These are phyloP conservation scores for Anorthoa munda DNA, from an alignment of 2,888 invertebrate species.

Conservation along the genomic window DNA sequence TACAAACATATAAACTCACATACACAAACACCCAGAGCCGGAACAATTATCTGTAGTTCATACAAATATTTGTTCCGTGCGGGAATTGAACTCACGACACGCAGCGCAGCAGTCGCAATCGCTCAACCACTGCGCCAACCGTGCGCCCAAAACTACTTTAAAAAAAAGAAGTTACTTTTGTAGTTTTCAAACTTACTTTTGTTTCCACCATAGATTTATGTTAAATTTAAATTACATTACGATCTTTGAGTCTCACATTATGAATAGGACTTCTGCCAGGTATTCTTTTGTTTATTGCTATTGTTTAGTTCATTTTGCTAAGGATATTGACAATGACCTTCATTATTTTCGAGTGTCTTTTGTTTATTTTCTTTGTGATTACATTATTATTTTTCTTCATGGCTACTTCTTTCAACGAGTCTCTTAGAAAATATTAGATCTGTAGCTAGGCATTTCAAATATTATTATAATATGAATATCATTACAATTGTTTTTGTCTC, in stretches of 20 bases:
- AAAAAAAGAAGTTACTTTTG: too few relatives aligned
- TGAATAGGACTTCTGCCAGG: slow-evolving; percentile 11
- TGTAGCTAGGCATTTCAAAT: slow-evolving; percentile 12
- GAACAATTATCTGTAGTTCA: too few relatives aligned
- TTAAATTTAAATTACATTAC: too few relatives aligned
- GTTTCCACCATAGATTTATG: too few relatives aligned
- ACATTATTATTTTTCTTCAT: slow-evolving; percentile 21
- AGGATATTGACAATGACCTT: slow-evolving; percentile 14
- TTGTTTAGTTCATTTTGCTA: slow-evolving; percentile 15
- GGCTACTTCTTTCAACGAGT: slow-evolving; percentile 10
- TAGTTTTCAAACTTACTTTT: too few relatives aligned
- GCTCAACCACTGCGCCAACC: too few relatives aligned
- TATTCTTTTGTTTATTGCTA: slow-evolving; percentile 10
- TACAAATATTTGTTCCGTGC: too few relatives aligned
- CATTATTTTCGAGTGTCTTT: slow-evolving; percentile 22
- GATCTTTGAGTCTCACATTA: neutral
- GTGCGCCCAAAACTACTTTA: too few relatives aligned
- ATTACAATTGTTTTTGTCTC: neutral
- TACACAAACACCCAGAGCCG: too few relatives aligned
- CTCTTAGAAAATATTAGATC: slow-evolving; percentile 3
- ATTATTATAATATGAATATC: neutral
- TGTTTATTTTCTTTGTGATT: slow-evolving; percentile 15
- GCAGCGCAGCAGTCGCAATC: too few relatives aligned
- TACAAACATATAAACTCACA: too few relatives aligned
- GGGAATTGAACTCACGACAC: too few relatives aligned